Evolutionary conservation across 2,797 vertebrate species (phyloP).

Genomic region (Acanthis flammea): DNA sequence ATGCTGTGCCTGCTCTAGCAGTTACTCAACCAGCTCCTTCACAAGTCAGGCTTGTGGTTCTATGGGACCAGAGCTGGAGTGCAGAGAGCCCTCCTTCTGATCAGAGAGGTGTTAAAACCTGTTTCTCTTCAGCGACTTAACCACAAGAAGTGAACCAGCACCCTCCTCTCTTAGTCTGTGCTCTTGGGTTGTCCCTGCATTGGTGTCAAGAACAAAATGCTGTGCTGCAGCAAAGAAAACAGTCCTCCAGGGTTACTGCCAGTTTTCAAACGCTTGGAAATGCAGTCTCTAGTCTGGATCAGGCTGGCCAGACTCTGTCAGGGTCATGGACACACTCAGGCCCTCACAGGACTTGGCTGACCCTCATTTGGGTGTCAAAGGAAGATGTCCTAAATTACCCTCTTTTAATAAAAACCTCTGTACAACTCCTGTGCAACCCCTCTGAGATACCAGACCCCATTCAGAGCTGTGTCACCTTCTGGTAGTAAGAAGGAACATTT

Average conservation of each 20-base stretch:
- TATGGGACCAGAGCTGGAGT: background rate
- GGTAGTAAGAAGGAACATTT: background rate
- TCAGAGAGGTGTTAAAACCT: background rate
- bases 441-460: background rate
- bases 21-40: background rate
- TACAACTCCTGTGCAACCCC: background rate
- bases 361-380: background rate
- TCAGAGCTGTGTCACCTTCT: background rate
- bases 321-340: background rate
- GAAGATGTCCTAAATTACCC: background rate
- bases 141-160: constrained; percentile 1
- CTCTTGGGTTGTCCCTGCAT: background rate
- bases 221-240: rapidly evolving
- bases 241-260: background rate
- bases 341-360: background rate
- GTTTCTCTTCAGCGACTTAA: background rate
- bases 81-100: background rate
- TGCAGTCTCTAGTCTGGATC: background rate
- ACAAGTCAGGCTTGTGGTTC: background rate
- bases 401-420: rapidly evolving
- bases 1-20: background rate
- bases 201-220: background rate
- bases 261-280: background rate
- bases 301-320: background rate
- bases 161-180: background rate